phyloP scores from a whole-genome alignment of 2,113 vertebrate species.

The Oxyruncus cristatus region DNA sequence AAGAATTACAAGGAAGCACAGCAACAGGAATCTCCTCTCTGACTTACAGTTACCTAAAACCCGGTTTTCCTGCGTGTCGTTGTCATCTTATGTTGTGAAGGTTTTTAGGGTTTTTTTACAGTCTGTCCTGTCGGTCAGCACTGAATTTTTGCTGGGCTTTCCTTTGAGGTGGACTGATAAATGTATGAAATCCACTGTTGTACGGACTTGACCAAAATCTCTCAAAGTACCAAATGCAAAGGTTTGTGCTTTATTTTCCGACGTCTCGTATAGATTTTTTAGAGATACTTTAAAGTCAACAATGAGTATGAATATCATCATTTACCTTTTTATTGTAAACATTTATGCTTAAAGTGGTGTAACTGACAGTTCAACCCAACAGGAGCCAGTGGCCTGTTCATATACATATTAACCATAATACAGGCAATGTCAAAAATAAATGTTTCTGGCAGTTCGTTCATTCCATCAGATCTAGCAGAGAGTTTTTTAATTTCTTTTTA shows the following conservation, averaged over 20 bases:
- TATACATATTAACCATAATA: slow-evolving; percentile 37
- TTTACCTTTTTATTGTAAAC: slow-evolving; percentile 69
- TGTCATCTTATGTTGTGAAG: background rate
- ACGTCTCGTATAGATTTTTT: background rate
- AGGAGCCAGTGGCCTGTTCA: slow-evolving; percentile 49
- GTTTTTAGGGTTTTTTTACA: background rate
- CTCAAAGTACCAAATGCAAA: background rate
- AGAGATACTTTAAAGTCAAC: background rate
- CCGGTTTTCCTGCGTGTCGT: background rate
- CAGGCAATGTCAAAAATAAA: slow-evolving; percentile 50
- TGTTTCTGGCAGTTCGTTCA: slow-evolving; percentile 8
- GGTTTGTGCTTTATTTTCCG: slow-evolving; percentile 19
- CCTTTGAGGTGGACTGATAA: background rate
- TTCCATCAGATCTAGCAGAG: background rate
- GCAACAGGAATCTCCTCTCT: background rate
- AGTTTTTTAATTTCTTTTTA: background rate
- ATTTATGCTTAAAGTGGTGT: slow-evolving; percentile 56
- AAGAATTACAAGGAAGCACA: background rate
- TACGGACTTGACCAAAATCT: background rate
- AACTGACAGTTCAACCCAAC: slow-evolving; percentile 61
- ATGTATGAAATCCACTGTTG: background rate
- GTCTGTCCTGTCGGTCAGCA: background rate
- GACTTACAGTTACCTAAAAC: background rate
- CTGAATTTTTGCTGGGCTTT: background rate
- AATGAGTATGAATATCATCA: slow-evolving; percentile 47